These are phyloP conservation scores for Mareca penelope DNA, from an alignment of 2,797 vertebrate genomes.

Conservation along the genomic window DNA sequence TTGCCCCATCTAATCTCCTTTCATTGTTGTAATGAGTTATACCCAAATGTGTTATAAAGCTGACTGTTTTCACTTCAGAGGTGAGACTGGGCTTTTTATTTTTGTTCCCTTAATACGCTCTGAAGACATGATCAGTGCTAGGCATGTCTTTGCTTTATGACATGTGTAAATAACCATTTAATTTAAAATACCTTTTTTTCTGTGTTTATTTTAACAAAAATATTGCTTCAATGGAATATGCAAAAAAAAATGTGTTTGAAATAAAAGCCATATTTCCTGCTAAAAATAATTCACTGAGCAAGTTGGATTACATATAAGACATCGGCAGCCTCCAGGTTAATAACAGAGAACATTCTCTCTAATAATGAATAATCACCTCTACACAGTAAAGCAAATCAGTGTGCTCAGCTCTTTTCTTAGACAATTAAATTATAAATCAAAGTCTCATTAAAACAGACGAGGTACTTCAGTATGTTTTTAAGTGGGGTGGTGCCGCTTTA, in stretches of 20 bases:
- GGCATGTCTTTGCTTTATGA: not conserved
- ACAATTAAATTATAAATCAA: slow-evolving; percentile 42
- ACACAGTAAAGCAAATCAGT: not conserved
- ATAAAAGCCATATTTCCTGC: not conserved
- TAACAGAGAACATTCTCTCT: not conserved
- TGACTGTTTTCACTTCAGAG: not conserved
- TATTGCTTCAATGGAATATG: not conserved
- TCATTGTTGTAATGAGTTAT: not conserved
- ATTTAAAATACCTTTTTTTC: not conserved
- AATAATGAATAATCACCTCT: slow-evolving; percentile 19
- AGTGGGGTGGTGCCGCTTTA: not conserved
- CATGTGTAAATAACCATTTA: not conserved
- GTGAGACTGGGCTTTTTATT: not conserved
- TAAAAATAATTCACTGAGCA: not conserved
- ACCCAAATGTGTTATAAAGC: not conserved
- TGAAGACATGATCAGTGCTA: not conserved
- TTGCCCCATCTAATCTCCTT: not conserved
- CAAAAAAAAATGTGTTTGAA: not conserved
- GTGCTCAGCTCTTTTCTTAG: slow-evolving; percentile 21
- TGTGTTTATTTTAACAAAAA: not conserved
- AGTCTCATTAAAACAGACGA: not conserved
- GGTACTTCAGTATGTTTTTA: not conserved
- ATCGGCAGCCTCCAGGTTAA: not conserved
- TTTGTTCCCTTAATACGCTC: not conserved
- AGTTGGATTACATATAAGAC: not conserved